Conservation (phyloP, 2,888 invertebrate genomes). For the Drosophila macrospina region DNA sequence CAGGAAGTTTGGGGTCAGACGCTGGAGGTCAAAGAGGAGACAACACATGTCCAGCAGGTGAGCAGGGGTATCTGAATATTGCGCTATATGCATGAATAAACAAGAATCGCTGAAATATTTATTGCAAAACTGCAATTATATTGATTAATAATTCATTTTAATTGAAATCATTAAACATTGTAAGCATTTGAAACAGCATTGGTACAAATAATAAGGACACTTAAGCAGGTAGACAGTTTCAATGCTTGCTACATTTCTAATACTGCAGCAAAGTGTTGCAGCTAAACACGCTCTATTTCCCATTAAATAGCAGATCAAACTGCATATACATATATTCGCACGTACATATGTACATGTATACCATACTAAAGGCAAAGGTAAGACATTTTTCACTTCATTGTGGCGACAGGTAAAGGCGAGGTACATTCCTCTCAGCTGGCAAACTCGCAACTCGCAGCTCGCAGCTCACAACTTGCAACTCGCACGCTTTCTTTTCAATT, state of each 20-base stretch:
- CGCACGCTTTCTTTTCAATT: constrained; percentile 77
- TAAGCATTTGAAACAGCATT: too few species aligned
- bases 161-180: too few species aligned
- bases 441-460: neutral
- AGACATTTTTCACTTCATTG: constrained; percentile 27
- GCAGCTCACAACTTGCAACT: constrained; percentile 12
- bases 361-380: constrained; percentile 2
- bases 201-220: too few species aligned
- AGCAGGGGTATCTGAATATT: too few species aligned
- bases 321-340: constrained; percentile 3
- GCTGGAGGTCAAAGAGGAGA: constrained; percentile 52
- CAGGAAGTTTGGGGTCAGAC: constrained; percentile 75
- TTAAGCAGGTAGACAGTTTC: neutral
- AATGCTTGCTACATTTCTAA: neutral
- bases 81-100: too few species aligned
- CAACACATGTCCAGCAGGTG: too few species aligned
- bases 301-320: constrained; percentile 2
- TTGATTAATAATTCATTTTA: too few species aligned
- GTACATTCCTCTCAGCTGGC: constrained; percentile 11
- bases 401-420: constrained; percentile 42
- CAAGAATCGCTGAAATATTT: too few species aligned
- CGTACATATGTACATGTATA: neutral
- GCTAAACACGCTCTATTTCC: constrained; percentile 40
- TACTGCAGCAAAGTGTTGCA: neutral
- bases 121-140: too few species aligned